Conservation (phyloP, 1,140 invertebrate species). For the Penaeus vannamei region DNA sequence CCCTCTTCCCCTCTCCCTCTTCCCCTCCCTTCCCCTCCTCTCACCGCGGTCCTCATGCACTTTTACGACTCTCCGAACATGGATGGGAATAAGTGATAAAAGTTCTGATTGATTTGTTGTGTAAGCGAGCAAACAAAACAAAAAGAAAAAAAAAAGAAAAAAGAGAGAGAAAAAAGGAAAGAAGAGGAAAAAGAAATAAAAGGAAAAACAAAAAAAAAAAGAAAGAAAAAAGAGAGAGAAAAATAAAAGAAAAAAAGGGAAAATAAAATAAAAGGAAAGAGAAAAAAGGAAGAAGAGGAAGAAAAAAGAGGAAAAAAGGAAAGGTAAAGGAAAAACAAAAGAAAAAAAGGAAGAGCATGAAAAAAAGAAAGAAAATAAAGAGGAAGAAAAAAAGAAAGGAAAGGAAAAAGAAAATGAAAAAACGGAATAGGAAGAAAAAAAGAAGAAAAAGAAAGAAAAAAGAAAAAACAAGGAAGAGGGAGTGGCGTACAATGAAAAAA, state of each 20-base stretch:
- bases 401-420: too few relatives aligned
- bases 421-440: too few relatives aligned
- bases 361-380: too few relatives aligned
- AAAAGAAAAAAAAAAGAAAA: neutral
- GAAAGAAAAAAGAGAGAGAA: neutral
- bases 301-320: neutral
- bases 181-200: neutral
- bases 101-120: slow-evolving; percentile 61
- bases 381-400: too few relatives aligned
- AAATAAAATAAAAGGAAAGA: neutral
- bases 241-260: too few relatives aligned
- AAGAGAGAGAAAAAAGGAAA: neutral
- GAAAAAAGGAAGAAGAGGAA: neutral
- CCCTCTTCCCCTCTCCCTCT: neutral
- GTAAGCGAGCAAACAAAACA: neutral
- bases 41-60: neutral
- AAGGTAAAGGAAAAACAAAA: too few relatives aligned
- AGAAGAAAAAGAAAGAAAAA: too few relatives aligned
- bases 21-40: neutral
- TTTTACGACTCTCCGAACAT: slow-evolving; percentile 43
- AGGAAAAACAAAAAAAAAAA: neutral
- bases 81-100: slow-evolving; percentile 53
- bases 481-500: too few relatives aligned
- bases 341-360: too few relatives aligned
- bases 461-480: too few relatives aligned